phyloP scores from a whole-genome alignment of 1,140 invertebrate species.

The Megalopta genalis region DNA sequence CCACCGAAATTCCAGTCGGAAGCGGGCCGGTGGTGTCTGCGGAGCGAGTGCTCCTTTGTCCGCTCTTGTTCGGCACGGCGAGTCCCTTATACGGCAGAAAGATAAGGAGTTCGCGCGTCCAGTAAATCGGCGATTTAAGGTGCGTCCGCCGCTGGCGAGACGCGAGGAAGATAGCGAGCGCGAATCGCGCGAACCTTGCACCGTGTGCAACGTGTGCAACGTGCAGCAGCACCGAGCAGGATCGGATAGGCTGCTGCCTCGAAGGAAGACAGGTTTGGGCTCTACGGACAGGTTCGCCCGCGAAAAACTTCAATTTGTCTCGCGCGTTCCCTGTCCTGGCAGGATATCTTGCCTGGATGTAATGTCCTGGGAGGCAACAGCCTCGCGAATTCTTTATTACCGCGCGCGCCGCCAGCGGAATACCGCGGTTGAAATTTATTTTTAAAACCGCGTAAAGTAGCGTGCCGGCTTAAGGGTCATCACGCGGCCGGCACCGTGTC shows the following conservation, averaged over 20 bases:
- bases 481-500: background rate
- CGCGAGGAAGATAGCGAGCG: slow-evolving; percentile 21
- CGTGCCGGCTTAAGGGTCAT: background rate
- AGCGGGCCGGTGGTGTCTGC: background rate
- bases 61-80: background rate
- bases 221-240: too few relatives aligned
- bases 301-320: slow-evolving; percentile 72
- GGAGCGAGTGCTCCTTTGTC: background rate
- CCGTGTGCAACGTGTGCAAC: slow-evolving; percentile 11
- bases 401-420: background rate
- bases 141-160: slow-evolving; percentile 1
- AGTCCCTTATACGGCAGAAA: slow-evolving; percentile 14
- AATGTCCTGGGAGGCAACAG: slow-evolving; percentile 12
- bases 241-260: slow-evolving; percentile 4
- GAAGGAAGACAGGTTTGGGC: slow-evolving; percentile 65
- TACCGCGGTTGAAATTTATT: background rate
- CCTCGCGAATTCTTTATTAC: background rate
- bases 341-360: slow-evolving; percentile 35
- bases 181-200: slow-evolving; percentile 13
- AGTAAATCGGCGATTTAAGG: slow-evolving; percentile 47
- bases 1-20: slow-evolving; percentile 5
- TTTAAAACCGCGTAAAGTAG: background rate
- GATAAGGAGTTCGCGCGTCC: slow-evolving; percentile 37
- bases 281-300: slow-evolving; percentile 58
- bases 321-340: slow-evolving; percentile 41